Conservation (phyloP, 2,797 vertebrate species). For the Pithecia hirsuta region DNA sequence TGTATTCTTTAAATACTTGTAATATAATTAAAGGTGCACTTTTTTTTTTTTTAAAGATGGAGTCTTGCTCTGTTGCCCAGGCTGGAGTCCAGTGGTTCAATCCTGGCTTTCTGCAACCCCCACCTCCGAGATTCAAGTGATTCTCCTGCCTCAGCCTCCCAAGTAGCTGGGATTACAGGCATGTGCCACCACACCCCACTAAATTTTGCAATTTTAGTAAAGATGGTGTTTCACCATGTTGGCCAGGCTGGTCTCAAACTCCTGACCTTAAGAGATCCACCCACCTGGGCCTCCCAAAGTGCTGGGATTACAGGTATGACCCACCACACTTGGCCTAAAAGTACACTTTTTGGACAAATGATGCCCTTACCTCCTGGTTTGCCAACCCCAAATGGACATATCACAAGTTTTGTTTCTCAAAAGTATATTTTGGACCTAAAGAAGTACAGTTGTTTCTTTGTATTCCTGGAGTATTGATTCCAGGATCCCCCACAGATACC, state of each 20-base stretch:
- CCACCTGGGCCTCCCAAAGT: no score
- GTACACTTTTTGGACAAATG: neutral
- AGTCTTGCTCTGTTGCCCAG: no score
- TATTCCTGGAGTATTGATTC: neutral
- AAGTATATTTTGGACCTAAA: neutral
- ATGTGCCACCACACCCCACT: accelerated
- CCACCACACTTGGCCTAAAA: neutral
- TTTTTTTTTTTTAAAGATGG: neutral
- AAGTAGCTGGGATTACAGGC: no score
- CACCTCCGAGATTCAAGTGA: no score
- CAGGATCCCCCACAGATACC: neutral
- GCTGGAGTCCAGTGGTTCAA: no score
- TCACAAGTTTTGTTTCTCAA: neutral
- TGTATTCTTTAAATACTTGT: neutral
- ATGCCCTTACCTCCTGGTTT: neutral
- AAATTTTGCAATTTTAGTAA: no score
- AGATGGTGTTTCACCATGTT: no score
- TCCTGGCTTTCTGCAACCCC: no score
- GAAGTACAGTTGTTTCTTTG: neutral
- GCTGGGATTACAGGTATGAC: no score
- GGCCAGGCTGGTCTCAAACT: no score
- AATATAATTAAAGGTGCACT: neutral
- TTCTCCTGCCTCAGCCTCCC: no score
- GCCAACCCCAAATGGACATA: neutral
- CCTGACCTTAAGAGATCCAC: no score